Evolutionary conservation across 2,888 invertebrate species (phyloP).

Genomic region (Crioceris asparagi): DNA sequence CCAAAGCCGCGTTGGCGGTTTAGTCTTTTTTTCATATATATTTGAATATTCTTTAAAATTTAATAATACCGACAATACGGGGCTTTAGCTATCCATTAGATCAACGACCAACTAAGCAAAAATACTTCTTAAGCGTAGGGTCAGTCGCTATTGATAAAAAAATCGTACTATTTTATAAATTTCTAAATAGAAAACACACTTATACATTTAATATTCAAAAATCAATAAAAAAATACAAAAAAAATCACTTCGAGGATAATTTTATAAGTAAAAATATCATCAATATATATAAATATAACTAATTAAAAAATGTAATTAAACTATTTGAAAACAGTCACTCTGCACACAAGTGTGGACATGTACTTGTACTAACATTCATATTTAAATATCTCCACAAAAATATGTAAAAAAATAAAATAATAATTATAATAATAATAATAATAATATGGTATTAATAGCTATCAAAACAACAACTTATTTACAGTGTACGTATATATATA

Average conservation of each 20-base stretch:
- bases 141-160: slow-evolving; percentile 31
- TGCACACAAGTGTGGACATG: slow-evolving; percentile 37
- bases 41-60: slow-evolving; percentile 20
- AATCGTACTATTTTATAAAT: slow-evolving; percentile 37
- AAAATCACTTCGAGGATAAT: slow-evolving; percentile 35
- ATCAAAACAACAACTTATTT: slow-evolving; percentile 42
- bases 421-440: slow-evolving; percentile 34
- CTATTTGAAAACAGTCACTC: slow-evolving; percentile 39
- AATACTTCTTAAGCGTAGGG: slow-evolving; percentile 30
- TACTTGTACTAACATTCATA: slow-evolving; percentile 42
- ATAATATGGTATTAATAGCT: slow-evolving; percentile 39
- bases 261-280: slow-evolving; percentile 39
- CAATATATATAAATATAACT: slow-evolving; percentile 39
- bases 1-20: slow-evolving; percentile 27
- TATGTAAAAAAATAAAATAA: slow-evolving; percentile 44
- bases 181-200: slow-evolving; percentile 40
- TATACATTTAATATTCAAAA: slow-evolving; percentile 39
- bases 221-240: slow-evolving; percentile 35
- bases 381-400: slow-evolving; percentile 42
- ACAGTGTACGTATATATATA: slow-evolving; percentile 36
- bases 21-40: slow-evolving; percentile 29
- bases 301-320: slow-evolving; percentile 38
- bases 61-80: slow-evolving; percentile 22
- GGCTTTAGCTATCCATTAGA: slow-evolving; percentile 24
- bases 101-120: slow-evolving; percentile 29